A percentile compares a stretch with the other conserved stretches of the same genome.
Evolutionary conservation across 2,797 vertebrate genomes (phyloP).

Genomic region (Corythornis leucogaster): DNA sequence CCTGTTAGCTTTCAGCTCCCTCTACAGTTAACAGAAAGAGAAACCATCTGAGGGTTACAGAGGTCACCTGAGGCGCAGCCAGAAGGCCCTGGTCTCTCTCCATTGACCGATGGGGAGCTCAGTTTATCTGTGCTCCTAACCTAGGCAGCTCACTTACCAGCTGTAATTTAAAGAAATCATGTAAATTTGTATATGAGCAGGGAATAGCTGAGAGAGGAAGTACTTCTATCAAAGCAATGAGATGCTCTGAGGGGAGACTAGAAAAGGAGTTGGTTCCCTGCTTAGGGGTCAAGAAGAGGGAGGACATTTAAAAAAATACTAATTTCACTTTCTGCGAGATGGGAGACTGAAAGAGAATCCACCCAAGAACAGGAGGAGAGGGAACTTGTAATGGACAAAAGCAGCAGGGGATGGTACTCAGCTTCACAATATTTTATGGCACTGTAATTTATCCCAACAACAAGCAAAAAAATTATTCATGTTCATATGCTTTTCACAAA

Average conservation of each 20-base stretch:
- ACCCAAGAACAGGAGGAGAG: neutral
- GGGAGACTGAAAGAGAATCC: neutral
- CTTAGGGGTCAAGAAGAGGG: neutral
- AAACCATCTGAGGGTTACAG: neutral
- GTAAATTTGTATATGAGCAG: neutral
- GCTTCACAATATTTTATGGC: neutral
- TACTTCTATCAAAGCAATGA: neutral
- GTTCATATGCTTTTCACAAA: neutral
- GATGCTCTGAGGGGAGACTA: neutral
- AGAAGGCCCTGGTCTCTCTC: neutral
- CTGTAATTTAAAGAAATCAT: neutral
- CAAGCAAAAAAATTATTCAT: neutral
- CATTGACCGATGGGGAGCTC: neutral
- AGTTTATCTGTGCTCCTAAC: neutral
- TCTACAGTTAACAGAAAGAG: constrained; percentile 60
- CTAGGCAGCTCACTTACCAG: neutral
- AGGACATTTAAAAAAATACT: neutral
- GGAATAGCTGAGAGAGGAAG: neutral
- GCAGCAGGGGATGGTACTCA: neutral
- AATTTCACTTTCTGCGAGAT: neutral
- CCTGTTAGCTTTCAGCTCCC: constrained; percentile 64
- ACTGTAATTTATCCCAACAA: neutral
- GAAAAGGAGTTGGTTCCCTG: neutral
- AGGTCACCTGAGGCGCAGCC: neutral
- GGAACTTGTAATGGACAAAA: neutral